phyloP scores from a whole-genome alignment of 1,140 invertebrate genomes.

The Zaprionus africanus region DNA sequence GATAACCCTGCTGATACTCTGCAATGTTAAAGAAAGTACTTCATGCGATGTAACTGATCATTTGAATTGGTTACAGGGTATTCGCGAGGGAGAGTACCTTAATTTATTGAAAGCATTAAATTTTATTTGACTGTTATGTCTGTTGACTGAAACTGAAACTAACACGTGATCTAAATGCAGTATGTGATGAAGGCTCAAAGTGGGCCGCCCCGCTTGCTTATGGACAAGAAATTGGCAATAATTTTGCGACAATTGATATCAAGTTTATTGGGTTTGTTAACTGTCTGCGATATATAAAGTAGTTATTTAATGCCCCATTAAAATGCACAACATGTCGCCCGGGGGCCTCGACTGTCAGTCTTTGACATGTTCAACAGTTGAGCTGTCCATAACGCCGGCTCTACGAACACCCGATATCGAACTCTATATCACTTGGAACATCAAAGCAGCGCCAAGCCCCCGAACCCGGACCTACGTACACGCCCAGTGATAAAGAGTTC shows the following conservation, averaged over 20 bases:
- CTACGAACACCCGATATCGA: slow-evolving; percentile 13
- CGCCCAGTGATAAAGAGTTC: background rate
- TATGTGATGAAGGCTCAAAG: slow-evolving; percentile 48
- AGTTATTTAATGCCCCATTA: slow-evolving; percentile 69
- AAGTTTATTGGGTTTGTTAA: slow-evolving; percentile 77
- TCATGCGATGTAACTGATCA: background rate
- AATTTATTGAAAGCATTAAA: slow-evolving; percentile 77
- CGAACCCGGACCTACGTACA: background rate
- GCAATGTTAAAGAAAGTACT: background rate
- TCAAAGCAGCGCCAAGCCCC: slow-evolving; percentile 26
- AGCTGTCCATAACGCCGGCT: slow-evolving; percentile 1
- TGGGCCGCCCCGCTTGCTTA: slow-evolving; percentile 31
- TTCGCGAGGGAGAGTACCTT: slow-evolving; percentile 13
- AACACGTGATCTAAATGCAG: slow-evolving; percentile 74
- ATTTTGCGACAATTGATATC: slow-evolving; percentile 51
- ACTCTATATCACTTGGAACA: slow-evolving; percentile 35
- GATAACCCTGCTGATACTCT: background rate
- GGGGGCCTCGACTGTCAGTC: slow-evolving; percentile 46
- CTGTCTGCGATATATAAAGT: slow-evolving; percentile 57
- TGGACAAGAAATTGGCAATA: slow-evolving; percentile 38
- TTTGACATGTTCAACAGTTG: slow-evolving; percentile 39
- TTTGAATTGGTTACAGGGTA: slow-evolving; percentile 25
- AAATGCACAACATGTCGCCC: slow-evolving; percentile 71
- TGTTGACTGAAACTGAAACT: slow-evolving; percentile 54
- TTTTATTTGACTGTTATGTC: slow-evolving; percentile 81